Evolutionary conservation across 1,140 invertebrate species (phyloP).

Genomic region (Drosophila oshimai): DNA sequence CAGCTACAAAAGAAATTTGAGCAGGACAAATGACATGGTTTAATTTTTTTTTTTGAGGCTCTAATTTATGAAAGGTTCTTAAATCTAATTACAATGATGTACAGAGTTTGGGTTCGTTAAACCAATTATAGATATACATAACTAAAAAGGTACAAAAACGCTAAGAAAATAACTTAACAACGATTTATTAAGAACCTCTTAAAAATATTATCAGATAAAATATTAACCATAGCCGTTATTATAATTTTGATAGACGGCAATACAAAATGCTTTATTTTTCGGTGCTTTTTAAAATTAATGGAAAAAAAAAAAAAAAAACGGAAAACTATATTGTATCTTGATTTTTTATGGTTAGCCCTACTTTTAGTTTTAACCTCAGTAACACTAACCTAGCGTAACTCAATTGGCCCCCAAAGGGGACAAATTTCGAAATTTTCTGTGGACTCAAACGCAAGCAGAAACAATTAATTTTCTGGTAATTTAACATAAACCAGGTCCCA

Average conservation of each 20-base stretch:
- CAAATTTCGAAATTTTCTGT: background rate
- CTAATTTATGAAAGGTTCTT: background rate
- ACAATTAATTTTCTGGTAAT: constrained; percentile 38
- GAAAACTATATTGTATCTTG: too few relatives aligned
- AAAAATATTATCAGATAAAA: too few relatives aligned
- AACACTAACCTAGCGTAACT: constrained; percentile 4
- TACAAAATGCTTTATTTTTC: too few relatives aligned
- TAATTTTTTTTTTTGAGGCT: too few relatives aligned
- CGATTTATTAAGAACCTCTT: too few relatives aligned
- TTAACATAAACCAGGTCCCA: constrained; percentile 23
- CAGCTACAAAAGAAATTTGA: background rate
- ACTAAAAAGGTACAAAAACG: too few relatives aligned
- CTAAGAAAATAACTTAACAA: too few relatives aligned
- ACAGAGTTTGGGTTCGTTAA: background rate
- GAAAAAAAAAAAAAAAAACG: too few relatives aligned
- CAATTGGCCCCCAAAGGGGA: background rate
- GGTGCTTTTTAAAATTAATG: too few relatives aligned
- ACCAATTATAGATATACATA: background rate
- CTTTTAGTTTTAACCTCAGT: background rate
- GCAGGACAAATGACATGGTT: too few relatives aligned
- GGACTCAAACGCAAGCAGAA: background rate
- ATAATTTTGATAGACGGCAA: too few relatives aligned
- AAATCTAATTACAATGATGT: background rate
- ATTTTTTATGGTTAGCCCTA: background rate
- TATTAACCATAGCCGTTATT: too few relatives aligned